Conservation (phyloP, 2,113 vertebrate species). For the Strix uralensis region DNA sequence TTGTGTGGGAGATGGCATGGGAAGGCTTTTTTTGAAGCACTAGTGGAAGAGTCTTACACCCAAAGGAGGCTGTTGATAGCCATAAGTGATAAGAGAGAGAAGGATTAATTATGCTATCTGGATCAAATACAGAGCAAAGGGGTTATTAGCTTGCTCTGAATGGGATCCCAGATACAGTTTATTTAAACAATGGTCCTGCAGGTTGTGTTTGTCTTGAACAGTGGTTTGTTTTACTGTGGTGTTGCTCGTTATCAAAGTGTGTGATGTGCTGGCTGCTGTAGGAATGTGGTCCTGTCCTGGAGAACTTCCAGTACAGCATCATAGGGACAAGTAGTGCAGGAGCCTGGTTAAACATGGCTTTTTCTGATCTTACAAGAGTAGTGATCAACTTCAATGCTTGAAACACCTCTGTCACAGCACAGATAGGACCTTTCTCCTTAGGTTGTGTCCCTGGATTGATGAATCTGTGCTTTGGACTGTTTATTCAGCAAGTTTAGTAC, state of each 20-base stretch:
- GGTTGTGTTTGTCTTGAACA: conserved; percentile 8
- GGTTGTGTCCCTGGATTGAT: not conserved
- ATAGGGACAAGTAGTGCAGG: not conserved
- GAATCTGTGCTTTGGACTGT: not conserved
- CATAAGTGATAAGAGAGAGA: not conserved
- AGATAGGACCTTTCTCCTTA: not conserved
- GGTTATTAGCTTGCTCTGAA: not conserved
- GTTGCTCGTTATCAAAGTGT: not conserved
- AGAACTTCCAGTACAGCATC: not conserved
- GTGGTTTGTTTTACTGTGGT: not conserved
- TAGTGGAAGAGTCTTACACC: not conserved
- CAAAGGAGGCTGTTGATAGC: not conserved
- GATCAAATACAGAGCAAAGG: not conserved
- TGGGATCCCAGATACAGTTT: not conserved
- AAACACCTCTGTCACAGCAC: not conserved
- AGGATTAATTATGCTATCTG: not conserved
- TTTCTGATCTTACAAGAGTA: not conserved
- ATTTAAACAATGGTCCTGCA: conserved; percentile 1
- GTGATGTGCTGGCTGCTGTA: not conserved
- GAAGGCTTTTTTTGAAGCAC: not conserved
- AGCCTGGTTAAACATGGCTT: not conserved
- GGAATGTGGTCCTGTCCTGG: not conserved
- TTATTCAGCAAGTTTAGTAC: not conserved
- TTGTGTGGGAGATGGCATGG: not conserved
- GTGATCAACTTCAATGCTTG: not conserved